Evolutionary conservation across 2,113 vertebrate species (phyloP).

Genomic region (Aepyceros melampus): DNA sequence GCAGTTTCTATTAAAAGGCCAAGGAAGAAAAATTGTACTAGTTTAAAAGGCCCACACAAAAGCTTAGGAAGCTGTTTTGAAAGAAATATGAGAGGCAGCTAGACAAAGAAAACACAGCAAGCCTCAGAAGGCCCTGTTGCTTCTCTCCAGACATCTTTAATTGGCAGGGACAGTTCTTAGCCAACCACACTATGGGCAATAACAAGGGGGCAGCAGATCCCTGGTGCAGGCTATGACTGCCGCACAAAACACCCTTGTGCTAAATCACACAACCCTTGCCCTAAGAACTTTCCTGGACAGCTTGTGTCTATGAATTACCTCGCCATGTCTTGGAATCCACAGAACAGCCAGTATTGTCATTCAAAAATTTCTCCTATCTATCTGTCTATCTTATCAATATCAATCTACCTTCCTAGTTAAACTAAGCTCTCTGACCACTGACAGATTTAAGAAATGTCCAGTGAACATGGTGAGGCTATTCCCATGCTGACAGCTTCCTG

Average conservation of each 20-base stretch:
- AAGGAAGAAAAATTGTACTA: background rate
- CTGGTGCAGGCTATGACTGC: background rate
- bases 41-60: background rate
- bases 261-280: background rate
- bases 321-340: background rate
- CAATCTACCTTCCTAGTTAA: background rate
- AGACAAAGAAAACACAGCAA: background rate
- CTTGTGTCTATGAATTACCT: background rate
- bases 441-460: background rate
- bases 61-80: background rate
- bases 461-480: background rate
- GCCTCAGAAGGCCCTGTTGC: no score
- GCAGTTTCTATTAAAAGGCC: slow-evolving; percentile 5
- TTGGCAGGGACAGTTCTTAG: background rate
- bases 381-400: background rate
- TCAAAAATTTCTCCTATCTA: background rate
- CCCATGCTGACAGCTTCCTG: background rate
- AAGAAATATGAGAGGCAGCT: background rate
- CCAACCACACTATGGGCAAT: background rate
- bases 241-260: background rate
- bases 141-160: background rate
- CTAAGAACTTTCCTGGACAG: background rate
- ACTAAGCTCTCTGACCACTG: background rate
- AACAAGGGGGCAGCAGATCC: background rate
- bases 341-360: background rate